A percentile compares a stretch with the other conserved stretches of the same genome.
phyloP scores from a whole-genome alignment of 2,113 vertebrate species.

The Xiphorhynchus elegans region DNA sequence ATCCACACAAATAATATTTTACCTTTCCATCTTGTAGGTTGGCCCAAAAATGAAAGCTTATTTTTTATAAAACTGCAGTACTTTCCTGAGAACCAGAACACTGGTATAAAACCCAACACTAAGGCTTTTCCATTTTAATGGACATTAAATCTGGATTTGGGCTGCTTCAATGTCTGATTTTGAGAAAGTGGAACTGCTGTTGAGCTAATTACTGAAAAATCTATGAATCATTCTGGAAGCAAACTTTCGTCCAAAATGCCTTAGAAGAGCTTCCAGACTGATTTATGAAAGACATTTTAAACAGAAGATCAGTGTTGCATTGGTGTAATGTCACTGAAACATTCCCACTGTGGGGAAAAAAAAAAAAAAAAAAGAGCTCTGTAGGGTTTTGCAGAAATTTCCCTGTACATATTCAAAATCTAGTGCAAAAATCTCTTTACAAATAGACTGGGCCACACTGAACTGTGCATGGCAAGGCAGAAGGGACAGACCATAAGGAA shows the following conservation, averaged over 20 bases:
- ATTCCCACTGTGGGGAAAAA: accelerated
- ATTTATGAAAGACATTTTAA: neutral
- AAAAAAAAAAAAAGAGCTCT: neutral
- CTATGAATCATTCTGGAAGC: conserved; percentile 7
- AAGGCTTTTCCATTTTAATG: neutral
- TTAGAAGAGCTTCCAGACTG: neutral
- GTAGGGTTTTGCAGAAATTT: neutral
- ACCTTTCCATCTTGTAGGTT: neutral
- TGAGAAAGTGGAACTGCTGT: neutral
- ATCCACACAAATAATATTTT: neutral
- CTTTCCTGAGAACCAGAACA: neutral
- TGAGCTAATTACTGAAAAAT: conserved; percentile 17
- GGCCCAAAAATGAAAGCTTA: neutral
- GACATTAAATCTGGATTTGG: neutral
- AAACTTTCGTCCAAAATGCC: conserved; percentile 6
- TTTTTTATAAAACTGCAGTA: neutral
- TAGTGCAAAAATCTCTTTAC: neutral
- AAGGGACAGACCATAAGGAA: neutral
- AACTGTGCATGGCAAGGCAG: neutral
- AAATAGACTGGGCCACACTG: neutral
- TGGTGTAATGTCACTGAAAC: neutral
- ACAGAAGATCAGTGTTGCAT: neutral
- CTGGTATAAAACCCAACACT: neutral
- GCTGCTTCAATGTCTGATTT: neutral
- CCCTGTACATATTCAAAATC: neutral